phyloP scores from a whole-genome alignment of 2,888 invertebrate species.

The Xestia rhomboidea region DNA sequence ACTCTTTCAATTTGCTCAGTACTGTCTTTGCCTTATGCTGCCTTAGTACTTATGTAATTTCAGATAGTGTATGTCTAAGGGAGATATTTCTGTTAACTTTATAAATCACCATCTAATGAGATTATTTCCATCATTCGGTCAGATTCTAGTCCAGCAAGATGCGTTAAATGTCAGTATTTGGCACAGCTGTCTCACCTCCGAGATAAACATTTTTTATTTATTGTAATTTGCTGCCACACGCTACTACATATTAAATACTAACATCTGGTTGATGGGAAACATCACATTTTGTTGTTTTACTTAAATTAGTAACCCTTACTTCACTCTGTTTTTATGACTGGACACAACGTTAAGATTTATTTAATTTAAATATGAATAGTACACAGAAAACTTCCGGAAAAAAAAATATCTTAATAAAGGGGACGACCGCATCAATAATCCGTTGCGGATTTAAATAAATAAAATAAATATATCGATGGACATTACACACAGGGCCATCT shows the following conservation, averaged over 20 bases:
- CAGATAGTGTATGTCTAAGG: not conserved
- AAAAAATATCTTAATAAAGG: not conserved
- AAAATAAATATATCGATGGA: no score
- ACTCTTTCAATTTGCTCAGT: not conserved
- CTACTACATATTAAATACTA: not conserved
- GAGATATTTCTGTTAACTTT: not conserved
- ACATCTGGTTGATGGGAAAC: not conserved
- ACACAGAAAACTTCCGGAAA: not conserved
- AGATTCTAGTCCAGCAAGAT: conserved; percentile 3
- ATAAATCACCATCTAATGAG: not conserved
- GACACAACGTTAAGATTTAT: not conserved
- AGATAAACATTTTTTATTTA: conserved; percentile 20
- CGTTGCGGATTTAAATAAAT: no score
- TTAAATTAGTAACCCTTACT: not conserved
- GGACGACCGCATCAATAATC: not conserved
- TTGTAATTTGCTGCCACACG: not conserved
- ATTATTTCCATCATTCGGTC: not conserved
- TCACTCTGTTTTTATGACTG: not conserved
- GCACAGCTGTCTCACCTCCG: conserved; percentile 4
- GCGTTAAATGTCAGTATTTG: conserved; percentile 19
- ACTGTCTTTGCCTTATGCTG: not conserved
- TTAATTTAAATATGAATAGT: not conserved
- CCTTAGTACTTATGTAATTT: not conserved
- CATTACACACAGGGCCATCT: no score
- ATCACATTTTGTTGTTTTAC: not conserved